Evolutionary conservation across 2,888 invertebrate genomes (phyloP).

Genomic region (Epinotia brunnichana): DNA sequence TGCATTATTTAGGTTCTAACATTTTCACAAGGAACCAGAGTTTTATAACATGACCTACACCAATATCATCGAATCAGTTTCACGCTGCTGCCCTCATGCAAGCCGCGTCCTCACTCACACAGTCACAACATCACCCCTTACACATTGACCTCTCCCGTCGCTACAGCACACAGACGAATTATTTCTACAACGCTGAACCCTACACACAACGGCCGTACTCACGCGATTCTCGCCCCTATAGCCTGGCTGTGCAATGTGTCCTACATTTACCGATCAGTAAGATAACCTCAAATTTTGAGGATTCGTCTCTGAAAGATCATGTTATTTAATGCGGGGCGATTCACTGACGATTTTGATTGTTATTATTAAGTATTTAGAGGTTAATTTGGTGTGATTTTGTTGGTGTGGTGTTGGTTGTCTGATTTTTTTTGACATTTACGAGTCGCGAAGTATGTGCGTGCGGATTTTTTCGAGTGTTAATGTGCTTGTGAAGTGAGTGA

Average conservation of each 20-base stretch:
- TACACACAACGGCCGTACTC: constrained; percentile 59
- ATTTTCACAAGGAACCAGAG: too few relatives aligned
- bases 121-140: constrained; percentile 56
- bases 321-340: constrained; percentile 51
- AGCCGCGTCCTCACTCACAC: constrained; percentile 59
- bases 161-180: constrained; percentile 56
- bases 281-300: constrained; percentile 79
- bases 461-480: constrained; percentile 44
- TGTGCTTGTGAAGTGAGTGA: constrained; percentile 30
- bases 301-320: constrained; percentile 63
- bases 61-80: constrained; percentile 49
- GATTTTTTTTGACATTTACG: constrained; percentile 18
- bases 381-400: constrained; percentile 44
- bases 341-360: constrained; percentile 51
- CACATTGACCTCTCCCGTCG: constrained; percentile 48
- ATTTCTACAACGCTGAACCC: constrained; percentile 53
- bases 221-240: constrained; percentile 69
- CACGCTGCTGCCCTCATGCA: constrained; percentile 54
- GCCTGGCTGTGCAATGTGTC: constrained; percentile 67
- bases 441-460: constrained; percentile 46
- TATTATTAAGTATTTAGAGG: constrained; percentile 42
- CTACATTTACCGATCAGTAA: constrained; percentile 75
- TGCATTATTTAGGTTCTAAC: too few relatives aligned
- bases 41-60: constrained; percentile 29
- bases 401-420: not conserved